Evolutionary conservation across 2,797 vertebrate species (phyloP), one percentile per base, ranked within the genome.

Genomic region (Enteromius mattozi): DNA sequence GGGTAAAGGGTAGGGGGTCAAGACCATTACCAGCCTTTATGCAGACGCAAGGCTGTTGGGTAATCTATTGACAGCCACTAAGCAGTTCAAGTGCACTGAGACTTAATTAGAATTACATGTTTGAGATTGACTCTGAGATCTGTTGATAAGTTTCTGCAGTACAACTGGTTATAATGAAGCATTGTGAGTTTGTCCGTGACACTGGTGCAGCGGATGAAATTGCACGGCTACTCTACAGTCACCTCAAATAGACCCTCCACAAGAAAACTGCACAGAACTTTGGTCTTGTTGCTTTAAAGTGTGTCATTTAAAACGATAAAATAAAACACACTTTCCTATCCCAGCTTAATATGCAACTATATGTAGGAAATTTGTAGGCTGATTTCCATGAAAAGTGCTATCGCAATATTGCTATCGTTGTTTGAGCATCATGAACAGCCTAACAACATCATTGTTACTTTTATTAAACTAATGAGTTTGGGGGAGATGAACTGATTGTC

Each of bases 71-170:
- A 85, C 49, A 85, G 35, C 70, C 7, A 59, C 82, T 79, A 71
- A 71, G 76, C 65, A 79, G 54, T 78, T 78, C 82, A 79, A 84
- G 37, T 78, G 82, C 27, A 70, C 65, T 61, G 65, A 69, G 75
- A 78, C 75, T 78, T 79, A 79, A 84, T 84, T 84, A 84, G 76
- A 84, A 70, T 61, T 49, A 35, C 75, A 78, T 78, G 66, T 78
- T 61, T 71, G 13, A 78, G 76, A 70, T 72, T 84, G 82, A 78
- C 51, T 72, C n/a, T 13, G 30, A 54, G 45, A 83, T 65, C 61
- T 81, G 70, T 65, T 74, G 69, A 63, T 45, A 63, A 13, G 80
- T 76, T 83, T 82, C 54, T 70, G 56, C 42, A 19, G 30, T 56
- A 42, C 61, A 54, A 47, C 45, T 24, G 30, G 59, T 61, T 78